Conservation (phyloP, 2,888 invertebrate genomes). For the Trichogramma evanescens region DNA sequence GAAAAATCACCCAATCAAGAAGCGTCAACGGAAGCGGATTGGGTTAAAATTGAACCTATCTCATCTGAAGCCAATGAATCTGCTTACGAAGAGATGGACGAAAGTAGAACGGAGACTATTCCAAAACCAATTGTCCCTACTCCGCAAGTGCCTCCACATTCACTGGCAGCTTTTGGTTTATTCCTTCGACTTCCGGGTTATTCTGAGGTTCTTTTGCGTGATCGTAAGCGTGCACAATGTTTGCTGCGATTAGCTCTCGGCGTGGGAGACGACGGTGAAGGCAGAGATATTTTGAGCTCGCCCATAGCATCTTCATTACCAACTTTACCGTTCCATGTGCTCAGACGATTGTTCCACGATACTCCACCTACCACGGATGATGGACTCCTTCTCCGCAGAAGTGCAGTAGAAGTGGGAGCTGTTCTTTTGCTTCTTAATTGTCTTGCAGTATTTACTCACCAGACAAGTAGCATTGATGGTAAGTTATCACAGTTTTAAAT, state of each 20-base stretch:
- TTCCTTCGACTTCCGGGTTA: conserved; percentile 85
- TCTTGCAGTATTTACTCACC: conserved; percentile 82
- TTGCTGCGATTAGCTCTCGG: conserved; percentile 80
- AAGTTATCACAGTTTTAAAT: not conserved
- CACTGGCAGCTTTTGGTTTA: conserved; percentile 82
- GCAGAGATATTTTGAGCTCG: conserved; percentile 69
- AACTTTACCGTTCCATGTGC: conserved; percentile 72
- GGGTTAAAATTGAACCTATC: conserved; percentile 55
- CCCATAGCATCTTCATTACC: conserved; percentile 62
- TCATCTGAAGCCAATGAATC: conserved; percentile 48
- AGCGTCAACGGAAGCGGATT: conserved; percentile 50
- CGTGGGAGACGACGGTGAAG: conserved; percentile 86
- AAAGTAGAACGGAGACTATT: conserved; percentile 45
- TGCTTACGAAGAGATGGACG: conserved; percentile 58
- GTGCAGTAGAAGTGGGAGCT: conserved; percentile 77
- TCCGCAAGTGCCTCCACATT: conserved; percentile 73
- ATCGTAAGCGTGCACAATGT: conserved; percentile 78
- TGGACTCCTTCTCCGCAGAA: conserved; percentile 66
- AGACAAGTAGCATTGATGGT: conserved; percentile 54
- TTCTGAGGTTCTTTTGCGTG: conserved; percentile 78
- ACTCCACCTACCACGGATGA: conserved; percentile 70
- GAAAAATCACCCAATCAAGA: conserved; percentile 54
- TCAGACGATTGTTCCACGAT: conserved; percentile 69
- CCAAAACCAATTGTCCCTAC: conserved; percentile 49
- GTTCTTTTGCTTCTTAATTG: conserved; percentile 80